Percentiles rank a stretch among this genome's conserved stretches.
Evolutionary conservation across 2,888 invertebrate genomes (phyloP).

Genomic region (Leptogaster cylindrica): DNA sequence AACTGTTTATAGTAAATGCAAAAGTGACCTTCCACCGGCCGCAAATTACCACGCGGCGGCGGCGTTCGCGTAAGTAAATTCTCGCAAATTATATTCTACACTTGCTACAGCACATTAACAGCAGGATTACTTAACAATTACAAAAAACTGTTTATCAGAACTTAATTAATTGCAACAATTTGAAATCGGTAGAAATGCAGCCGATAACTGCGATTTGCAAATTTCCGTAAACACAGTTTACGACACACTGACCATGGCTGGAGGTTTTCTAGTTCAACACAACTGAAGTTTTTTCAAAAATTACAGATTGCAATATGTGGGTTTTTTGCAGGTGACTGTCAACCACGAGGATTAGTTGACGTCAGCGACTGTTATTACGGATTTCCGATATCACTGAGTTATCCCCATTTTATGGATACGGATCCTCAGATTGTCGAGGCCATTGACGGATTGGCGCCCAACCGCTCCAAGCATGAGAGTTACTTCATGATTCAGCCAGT

Average conservation of each 20-base stretch:
- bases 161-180: too few relatives aligned
- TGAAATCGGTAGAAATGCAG: too few relatives aligned
- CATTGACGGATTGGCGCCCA: constrained; percentile 73
- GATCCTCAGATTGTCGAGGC: constrained; percentile 70
- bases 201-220: background rate
- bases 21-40: too few relatives aligned
- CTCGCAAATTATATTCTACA: too few relatives aligned
- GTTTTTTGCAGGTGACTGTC: constrained; percentile 67
- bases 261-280: background rate
- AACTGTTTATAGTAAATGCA: too few relatives aligned
- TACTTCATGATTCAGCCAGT: constrained; percentile 82
- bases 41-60: too few relatives aligned
- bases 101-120: too few relatives aligned
- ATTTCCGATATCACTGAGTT: constrained; percentile 86
- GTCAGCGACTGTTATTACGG: constrained; percentile 89
- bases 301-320: too few relatives aligned
- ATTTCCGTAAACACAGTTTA: background rate
- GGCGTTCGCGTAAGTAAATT: too few relatives aligned
- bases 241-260: constrained; percentile 3
- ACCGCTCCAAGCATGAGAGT: constrained; percentile 69
- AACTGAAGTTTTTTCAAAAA: too few relatives aligned
- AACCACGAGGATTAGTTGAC: constrained; percentile 78
- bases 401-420: constrained; percentile 83
- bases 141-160: too few relatives aligned
- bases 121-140: too few relatives aligned